phyloP scores from a whole-genome alignment of 1,140 invertebrate species.

The Ostrea edulis region DNA sequence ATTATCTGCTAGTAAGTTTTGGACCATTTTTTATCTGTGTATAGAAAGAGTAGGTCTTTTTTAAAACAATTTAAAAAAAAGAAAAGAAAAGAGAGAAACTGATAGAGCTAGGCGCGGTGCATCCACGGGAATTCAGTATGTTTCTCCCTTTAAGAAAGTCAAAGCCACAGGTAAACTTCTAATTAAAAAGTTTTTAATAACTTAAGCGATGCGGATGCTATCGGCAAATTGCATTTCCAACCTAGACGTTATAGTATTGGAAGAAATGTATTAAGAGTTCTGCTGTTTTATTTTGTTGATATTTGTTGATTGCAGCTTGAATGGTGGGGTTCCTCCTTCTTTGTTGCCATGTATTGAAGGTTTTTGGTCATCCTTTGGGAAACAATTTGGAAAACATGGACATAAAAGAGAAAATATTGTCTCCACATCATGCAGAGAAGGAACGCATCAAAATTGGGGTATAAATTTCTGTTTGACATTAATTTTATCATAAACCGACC shows the following conservation, averaged over 20 bases:
- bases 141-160: not conserved
- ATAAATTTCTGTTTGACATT: conserved; percentile 40
- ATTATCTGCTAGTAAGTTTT: too few species aligned
- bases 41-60: too few species aligned
- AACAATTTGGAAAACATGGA: conserved; percentile 1
- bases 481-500: conserved; percentile 47
- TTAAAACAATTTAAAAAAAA: too few species aligned
- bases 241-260: not conserved
- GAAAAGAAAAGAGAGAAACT: too few species aligned
- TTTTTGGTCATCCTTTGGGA: conserved; percentile 18
- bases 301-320: not conserved
- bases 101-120: too few species aligned
- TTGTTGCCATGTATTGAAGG: not conserved
- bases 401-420: conserved; percentile 23
- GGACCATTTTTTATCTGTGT: too few species aligned
- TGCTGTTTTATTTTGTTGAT: conserved; percentile 3
- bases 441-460: conserved; percentile 22
- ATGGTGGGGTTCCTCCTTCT: not conserved
- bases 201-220: not conserved
- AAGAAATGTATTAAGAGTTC: conserved; percentile 2
- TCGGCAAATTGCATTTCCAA: not conserved
- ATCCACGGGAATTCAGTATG: too few species aligned
- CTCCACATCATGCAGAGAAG: conserved; percentile 5
- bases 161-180: not conserved
- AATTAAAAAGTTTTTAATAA: not conserved